phyloP scores from a whole-genome alignment of 2,113 vertebrate species.

The Embiotoca jacksoni region DNA sequence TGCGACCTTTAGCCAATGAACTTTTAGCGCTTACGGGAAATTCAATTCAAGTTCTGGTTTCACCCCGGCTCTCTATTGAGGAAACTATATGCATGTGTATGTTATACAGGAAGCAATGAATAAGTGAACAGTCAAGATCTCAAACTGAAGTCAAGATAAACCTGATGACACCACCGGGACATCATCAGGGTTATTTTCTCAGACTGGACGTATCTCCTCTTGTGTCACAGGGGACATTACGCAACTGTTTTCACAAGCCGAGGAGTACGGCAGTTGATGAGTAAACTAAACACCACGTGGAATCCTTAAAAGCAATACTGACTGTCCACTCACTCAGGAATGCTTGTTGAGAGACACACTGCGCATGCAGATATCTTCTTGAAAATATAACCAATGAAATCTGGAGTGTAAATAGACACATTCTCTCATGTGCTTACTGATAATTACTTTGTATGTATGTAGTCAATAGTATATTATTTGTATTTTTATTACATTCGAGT shows the following conservation, averaged over 20 bases:
- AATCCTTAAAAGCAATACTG: neutral
- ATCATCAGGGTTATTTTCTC: slow-evolving; percentile 3
- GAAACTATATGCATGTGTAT: neutral
- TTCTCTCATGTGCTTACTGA: no score
- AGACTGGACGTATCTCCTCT: neutral
- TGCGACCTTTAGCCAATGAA: neutral
- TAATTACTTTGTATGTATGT: no score
- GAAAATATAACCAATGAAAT: no score
- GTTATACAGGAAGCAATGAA: neutral
- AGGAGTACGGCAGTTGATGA: neutral
- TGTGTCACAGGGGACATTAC: neutral
- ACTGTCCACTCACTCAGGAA: neutral
- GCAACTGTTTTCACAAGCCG: neutral
- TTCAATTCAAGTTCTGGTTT: neutral
- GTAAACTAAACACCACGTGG: neutral
- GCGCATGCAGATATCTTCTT: no score
- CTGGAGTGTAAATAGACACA: no score
- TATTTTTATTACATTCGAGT: no score
- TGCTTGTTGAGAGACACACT: no score
- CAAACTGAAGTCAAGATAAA: neutral
- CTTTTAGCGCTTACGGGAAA: neutral
- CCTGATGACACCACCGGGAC: slow-evolving; percentile 11
- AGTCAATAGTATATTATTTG: no score
- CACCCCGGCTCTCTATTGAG: no score
- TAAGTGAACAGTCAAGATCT: neutral